Evolutionary conservation across 2,888 invertebrate species (phyloP).

Genomic region (Leptinotarsa tumamoca): DNA sequence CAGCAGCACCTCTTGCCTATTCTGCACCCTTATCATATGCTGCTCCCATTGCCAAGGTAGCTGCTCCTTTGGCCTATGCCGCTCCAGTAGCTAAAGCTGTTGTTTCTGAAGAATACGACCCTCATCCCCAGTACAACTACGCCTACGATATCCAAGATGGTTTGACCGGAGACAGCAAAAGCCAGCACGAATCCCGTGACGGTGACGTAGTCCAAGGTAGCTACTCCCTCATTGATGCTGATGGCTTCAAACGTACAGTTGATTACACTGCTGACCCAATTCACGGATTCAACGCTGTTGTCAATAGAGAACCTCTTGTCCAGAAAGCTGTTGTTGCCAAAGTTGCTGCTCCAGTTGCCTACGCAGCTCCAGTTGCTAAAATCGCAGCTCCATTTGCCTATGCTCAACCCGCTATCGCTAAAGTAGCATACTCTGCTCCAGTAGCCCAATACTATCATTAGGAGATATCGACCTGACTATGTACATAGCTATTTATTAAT

Average conservation of each 20-base stretch:
- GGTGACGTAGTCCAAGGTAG: conserved; percentile 75
- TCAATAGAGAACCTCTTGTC: conserved; percentile 68
- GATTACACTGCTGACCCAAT: conserved; percentile 72
- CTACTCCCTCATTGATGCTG: conserved; percentile 71
- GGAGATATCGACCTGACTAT: conserved; percentile 40
- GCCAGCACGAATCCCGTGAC: conserved; percentile 73
- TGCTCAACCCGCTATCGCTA: conserved; percentile 38
- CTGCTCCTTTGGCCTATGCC: conserved; percentile 44
- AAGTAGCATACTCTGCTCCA: conserved; percentile 35
- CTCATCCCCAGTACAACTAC: conserved; percentile 70
- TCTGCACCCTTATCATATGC: conserved; percentile 28
- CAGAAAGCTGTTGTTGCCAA: conserved; percentile 52
- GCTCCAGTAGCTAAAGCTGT: conserved; percentile 47
- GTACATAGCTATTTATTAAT: conserved; percentile 34
- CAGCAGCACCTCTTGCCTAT: conserved; percentile 14
- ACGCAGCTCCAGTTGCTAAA: conserved; percentile 53
- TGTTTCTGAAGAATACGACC: conserved; percentile 58
- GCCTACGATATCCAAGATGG: conserved; percentile 72
- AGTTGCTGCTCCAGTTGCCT: conserved; percentile 44
- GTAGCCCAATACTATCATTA: conserved; percentile 34
- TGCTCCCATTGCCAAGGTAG: conserved; percentile 38
- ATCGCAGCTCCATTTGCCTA: conserved; percentile 36
- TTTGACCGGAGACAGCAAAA: conserved; percentile 71
- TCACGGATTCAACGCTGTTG: conserved; percentile 71
- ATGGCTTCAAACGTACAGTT: conserved; percentile 74